phyloP scores from a whole-genome alignment of 2,888 invertebrate species.

The Epirrhoe alternata region DNA sequence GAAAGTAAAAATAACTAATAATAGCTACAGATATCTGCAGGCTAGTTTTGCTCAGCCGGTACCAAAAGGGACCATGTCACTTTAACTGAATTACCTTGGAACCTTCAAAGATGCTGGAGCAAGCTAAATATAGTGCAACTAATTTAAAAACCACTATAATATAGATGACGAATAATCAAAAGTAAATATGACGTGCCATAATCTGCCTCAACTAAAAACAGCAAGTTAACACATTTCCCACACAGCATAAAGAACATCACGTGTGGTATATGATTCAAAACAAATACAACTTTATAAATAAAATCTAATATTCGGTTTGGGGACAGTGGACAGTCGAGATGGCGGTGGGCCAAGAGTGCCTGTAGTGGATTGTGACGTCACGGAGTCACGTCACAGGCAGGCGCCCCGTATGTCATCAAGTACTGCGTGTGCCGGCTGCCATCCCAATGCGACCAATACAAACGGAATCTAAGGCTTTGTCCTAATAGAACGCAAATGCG shows the following conservation, averaged over 20 bases:
- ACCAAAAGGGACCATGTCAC: too few species aligned
- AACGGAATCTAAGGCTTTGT: too few species aligned
- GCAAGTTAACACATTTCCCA: slow-evolving; percentile 30
- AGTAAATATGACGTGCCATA: slow-evolving; percentile 13
- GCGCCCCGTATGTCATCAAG: slow-evolving; percentile 42
- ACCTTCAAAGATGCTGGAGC: too few species aligned
- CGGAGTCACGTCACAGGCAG: slow-evolving; percentile 42
- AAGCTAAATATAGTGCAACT: not conserved
- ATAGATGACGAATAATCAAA: slow-evolving; percentile 10
- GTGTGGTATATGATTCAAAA: slow-evolving; percentile 74
- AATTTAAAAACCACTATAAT: slow-evolving; percentile 14
- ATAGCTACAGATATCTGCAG: too few species aligned
- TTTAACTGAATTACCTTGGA: too few species aligned
- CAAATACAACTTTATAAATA: slow-evolving; percentile 80
- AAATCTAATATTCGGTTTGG: slow-evolving; percentile 63
- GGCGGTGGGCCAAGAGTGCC: slow-evolving; percentile 67
- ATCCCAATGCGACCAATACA: not conserved
- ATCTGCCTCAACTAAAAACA: slow-evolving; percentile 27
- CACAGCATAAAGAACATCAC: slow-evolving; percentile 54
- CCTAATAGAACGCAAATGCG: too few species aligned
- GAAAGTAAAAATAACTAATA: too few species aligned
- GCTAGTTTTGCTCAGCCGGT: too few species aligned
- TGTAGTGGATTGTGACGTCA: slow-evolving; percentile 42
- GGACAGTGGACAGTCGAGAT: slow-evolving; percentile 70
- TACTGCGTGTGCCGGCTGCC: slow-evolving; percentile 7